Evolutionary conservation across 2,113 vertebrate species (phyloP).

Genomic region (Myotis brandtii): DNA sequence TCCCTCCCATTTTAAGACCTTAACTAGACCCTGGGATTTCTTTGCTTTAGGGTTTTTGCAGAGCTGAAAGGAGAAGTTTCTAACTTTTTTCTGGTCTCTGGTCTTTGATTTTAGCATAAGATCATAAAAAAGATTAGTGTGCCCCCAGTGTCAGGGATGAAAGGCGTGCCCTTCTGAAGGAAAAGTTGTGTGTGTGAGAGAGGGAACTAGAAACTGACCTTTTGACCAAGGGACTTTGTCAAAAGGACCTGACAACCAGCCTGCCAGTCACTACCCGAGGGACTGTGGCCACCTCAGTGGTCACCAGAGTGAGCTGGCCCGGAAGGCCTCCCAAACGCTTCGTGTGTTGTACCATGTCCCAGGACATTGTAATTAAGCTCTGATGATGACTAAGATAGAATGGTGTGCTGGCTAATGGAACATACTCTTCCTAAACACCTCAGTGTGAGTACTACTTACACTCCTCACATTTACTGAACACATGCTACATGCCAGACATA

Average conservation of each 20-base stretch:
- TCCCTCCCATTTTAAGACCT: not conserved
- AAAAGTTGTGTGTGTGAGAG: constrained; percentile 14
- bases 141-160: constrained; percentile 66
- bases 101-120: constrained; percentile 68
- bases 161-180: constrained; percentile 47
- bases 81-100: constrained; percentile 24
- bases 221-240: constrained; percentile 53
- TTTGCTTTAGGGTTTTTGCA: constrained; percentile 48
- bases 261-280: not conserved
- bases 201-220: constrained; percentile 64
- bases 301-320: not conserved
- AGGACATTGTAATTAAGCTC: not conserved
- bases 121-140: constrained; percentile 67
- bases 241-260: not conserved
- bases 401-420: not conserved
- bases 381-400: not conserved
- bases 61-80: constrained; percentile 40
- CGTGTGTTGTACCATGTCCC: not conserved
- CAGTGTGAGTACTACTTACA: not conserved
- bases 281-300: not conserved
- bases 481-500: not conserved
- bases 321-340: not conserved
- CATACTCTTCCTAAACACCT: not conserved
- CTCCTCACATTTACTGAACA: not conserved
- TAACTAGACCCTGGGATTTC: not conserved